These are phyloP conservation scores for Zingel zingel DNA, from an alignment of 2,113 vertebrate species.

Conservation along the genomic window DNA sequence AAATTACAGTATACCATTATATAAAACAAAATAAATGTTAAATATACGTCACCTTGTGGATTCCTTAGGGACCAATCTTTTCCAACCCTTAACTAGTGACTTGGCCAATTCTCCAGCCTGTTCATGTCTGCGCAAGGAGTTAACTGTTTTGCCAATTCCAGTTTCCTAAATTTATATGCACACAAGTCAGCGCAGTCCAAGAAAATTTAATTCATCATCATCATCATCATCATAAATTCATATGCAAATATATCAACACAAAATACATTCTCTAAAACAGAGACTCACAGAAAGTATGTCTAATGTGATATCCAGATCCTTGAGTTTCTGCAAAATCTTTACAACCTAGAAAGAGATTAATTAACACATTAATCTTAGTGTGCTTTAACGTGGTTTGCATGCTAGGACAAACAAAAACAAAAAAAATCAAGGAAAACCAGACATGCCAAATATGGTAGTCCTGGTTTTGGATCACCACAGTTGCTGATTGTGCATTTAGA, in stretches of 20 bases:
- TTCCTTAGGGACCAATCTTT: constrained; percentile 82
- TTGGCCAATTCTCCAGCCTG: constrained; percentile 86
- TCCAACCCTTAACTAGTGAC: constrained; percentile 84
- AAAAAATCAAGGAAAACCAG: constrained; percentile 5
- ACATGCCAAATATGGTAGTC: constrained; percentile 73
- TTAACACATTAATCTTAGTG: background rate
- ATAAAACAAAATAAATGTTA: background rate
- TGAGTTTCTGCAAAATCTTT: constrained; percentile 85
- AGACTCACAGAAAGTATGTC: constrained; percentile 89
- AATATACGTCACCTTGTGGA: constrained; percentile 75
- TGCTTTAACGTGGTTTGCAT: background rate
- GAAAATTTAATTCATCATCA: background rate
- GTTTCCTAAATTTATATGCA: constrained; percentile 83
- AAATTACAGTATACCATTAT: background rate
- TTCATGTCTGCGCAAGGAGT: constrained; percentile 85
- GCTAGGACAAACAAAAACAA: background rate
- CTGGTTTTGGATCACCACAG: constrained; percentile 71
- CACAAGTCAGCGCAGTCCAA: background rate
- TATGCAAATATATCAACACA: background rate
- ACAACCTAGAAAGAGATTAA: constrained; percentile 83
- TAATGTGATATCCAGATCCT: constrained; percentile 87
- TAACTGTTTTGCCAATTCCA: constrained; percentile 87
- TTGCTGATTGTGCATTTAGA: constrained; percentile 79
- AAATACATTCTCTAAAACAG: background rate
- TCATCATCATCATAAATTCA: too few relatives aligned